phyloP scores from a whole-genome alignment of 1,140 invertebrate species.

The Oppia nitens region DNA sequence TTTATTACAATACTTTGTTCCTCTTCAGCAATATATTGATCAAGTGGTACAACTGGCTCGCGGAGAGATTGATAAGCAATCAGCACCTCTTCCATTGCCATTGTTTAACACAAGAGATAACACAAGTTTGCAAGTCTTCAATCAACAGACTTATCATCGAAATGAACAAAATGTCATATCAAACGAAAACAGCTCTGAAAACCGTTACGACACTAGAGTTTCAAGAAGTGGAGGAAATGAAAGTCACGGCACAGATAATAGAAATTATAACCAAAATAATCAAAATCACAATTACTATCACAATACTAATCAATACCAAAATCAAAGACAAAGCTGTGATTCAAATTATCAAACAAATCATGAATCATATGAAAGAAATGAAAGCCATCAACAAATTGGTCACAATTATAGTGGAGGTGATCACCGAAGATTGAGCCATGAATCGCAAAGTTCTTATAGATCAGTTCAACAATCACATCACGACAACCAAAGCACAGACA shows the following conservation, averaged over 20 bases:
- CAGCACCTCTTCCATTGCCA: not conserved
- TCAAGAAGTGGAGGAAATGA: not conserved
- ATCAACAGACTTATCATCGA: not conserved
- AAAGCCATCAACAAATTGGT: too few relatives aligned
- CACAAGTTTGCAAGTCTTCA: not conserved
- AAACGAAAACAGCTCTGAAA: not conserved
- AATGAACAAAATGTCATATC: not conserved
- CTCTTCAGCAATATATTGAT: constrained; percentile 8
- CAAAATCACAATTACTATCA: too few relatives aligned
- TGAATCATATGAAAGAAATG: too few relatives aligned
- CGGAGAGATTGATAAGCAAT: not conserved
- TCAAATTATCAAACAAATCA: too few relatives aligned
- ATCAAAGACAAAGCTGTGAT: too few relatives aligned
- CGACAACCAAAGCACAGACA: too few relatives aligned
- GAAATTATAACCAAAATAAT: not conserved
- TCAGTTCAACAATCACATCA: too few relatives aligned
- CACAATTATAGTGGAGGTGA: too few relatives aligned
- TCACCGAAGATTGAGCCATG: too few relatives aligned
- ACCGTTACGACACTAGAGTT: not conserved
- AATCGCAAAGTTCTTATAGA: too few relatives aligned
- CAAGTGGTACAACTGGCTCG: not conserved
- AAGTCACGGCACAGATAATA: not conserved
- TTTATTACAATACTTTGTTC: constrained; percentile 3
- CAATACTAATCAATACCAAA: too few relatives aligned
- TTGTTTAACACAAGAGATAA: not conserved